These are phyloP conservation scores for Embiotoca jacksoni DNA, from an alignment of 2,113 vertebrate genomes.

Conservation along the genomic window DNA sequence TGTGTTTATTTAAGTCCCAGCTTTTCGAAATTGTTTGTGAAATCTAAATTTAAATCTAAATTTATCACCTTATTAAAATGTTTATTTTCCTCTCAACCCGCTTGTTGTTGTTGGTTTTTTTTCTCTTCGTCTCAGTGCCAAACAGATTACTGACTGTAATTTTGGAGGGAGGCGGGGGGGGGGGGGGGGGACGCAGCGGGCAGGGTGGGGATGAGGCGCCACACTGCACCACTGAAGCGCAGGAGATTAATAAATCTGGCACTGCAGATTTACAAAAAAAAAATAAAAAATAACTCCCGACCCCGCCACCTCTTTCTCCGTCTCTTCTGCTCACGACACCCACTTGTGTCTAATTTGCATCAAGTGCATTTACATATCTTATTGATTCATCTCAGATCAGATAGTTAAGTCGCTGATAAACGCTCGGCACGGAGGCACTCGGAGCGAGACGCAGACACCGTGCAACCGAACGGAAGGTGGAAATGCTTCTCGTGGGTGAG, in stretches of 20 bases:
- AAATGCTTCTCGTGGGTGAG: background rate
- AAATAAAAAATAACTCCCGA: background rate
- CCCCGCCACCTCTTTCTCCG: conserved; percentile 10
- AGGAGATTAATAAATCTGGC: conserved; percentile 53
- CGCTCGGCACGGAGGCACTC: background rate
- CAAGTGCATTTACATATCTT: conserved; percentile 43
- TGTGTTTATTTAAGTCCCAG: conserved; percentile 49
- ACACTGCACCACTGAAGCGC: conserved; percentile 39
- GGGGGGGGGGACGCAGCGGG: conserved; percentile 15
- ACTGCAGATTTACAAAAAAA: background rate
- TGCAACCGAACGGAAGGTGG: background rate
- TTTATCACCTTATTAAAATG: conserved; percentile 58
- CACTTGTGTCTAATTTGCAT: conserved; percentile 40
- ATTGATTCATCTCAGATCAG: conserved; percentile 57
- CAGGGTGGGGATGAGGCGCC: conserved; percentile 34
- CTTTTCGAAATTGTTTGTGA: conserved; percentile 21
- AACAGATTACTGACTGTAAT: conserved; percentile 58
- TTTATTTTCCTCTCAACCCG: conserved; percentile 48
- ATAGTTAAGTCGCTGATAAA: conserved; percentile 27
- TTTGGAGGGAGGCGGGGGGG: conserved; percentile 9
- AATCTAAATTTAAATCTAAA: conserved; percentile 44
- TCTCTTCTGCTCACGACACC: conserved; percentile 1
- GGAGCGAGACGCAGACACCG: background rate
- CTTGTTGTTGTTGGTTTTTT: conserved; percentile 34
- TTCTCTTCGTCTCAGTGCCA: conserved; percentile 24